Conservation (phyloP, 2,797 vertebrate species). For the Ceryle rudis region DNA sequence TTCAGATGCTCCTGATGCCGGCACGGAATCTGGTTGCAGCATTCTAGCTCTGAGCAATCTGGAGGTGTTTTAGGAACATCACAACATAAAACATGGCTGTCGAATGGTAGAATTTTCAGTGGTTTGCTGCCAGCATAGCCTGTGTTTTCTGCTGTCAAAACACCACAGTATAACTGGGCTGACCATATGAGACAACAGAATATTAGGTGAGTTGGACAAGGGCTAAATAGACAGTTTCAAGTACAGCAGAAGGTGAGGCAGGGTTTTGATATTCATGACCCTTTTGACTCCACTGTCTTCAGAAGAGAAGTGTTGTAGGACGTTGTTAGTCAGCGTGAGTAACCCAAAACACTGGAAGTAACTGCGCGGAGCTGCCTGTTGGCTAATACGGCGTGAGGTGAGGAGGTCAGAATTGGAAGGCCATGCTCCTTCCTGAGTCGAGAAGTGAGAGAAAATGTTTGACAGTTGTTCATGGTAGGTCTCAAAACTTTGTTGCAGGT, state of each 20-base stretch:
- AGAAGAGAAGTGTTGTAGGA: not conserved
- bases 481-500: not conserved
- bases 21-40: not conserved
- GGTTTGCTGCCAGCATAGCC: not conserved
- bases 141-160: not conserved
- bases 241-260: not conserved
- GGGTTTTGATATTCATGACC: not conserved
- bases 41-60: not conserved
- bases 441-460: not conserved
- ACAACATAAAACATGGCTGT: not conserved
- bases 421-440: not conserved
- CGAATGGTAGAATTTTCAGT: not conserved
- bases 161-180: not conserved
- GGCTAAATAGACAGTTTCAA: not conserved
- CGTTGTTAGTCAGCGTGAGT: not conserved
- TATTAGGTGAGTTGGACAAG: accelerated
- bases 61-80: constrained; percentile 1
- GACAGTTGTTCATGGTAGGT: not conserved
- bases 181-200: not conserved
- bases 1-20: not conserved
- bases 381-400: not conserved
- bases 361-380: not conserved
- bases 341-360: not conserved
- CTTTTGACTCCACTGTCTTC: not conserved
- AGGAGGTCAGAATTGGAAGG: not conserved